Conservation (phyloP, 2,888 invertebrate species). For the Unio delphinus region DNA sequence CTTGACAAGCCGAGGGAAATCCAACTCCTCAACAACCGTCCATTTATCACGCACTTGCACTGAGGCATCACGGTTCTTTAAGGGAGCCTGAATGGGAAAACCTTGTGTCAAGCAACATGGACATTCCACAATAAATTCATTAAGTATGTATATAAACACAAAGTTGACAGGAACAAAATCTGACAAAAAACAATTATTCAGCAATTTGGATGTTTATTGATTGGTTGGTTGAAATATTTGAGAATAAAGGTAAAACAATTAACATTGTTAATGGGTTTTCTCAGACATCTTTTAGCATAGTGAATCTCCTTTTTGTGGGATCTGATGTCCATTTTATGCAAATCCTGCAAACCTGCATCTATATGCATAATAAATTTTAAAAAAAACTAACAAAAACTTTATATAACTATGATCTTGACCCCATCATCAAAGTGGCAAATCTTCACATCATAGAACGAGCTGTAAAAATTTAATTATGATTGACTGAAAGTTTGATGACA, state of each 20-base stretch:
- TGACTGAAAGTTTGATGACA: too few species aligned
- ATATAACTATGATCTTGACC: too few species aligned
- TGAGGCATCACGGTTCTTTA: conserved; percentile 96
- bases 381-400: too few species aligned
- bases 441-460: too few species aligned
- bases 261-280: background rate
- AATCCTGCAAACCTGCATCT: too few species aligned
- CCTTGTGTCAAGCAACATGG: background rate
- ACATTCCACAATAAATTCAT: background rate
- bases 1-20: conserved; percentile 94
- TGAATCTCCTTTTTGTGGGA: too few species aligned
- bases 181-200: background rate
- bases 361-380: too few species aligned
- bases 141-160: background rate
- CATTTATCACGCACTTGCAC: conserved; percentile 96
- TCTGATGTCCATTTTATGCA: too few species aligned
- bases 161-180: background rate
- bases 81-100: conserved; percentile 76
- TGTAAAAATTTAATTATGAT: too few species aligned
- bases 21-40: conserved; percentile 96
- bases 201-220: background rate
- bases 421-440: too few species aligned
- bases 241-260: background rate
- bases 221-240: background rate
- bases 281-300: too few species aligned